Evolutionary conservation across 2,113 vertebrate genomes (phyloP), one percentile per base, ranked within the genome.

Genomic region (Hyaena hyaena): DNA sequence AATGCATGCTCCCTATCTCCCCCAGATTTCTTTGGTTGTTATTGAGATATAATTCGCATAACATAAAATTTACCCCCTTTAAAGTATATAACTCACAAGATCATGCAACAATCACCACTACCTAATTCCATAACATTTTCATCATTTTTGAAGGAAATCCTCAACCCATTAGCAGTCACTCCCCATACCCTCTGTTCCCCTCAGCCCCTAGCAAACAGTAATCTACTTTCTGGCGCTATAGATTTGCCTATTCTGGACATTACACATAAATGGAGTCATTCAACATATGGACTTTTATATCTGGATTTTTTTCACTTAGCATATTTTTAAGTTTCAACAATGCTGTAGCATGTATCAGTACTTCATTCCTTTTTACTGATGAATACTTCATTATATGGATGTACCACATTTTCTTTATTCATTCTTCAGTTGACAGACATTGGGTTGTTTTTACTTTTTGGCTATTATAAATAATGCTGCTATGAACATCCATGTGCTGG

Each of bases 391-490:
- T 82, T 39, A 39, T n/a, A 79, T 65, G 53, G 55, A 31, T 65
- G 68, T 10, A 86, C 9, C 33, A 61, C 19, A 61, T 74, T 85
- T 85, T 76, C 16, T 84, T 90, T 90, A 80, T 74, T 33, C 24
- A 74, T 66, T 85, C n/a, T 74, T 63, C 48, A 76, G 28, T 24
- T 74, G 24, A 74, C n/a, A 61, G 43, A 31, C 9, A 10, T 33
- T 90, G 33, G 19, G 16, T 63, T 95, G 31, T 50, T 84, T 86
- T 87, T 65, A 65, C 35, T 79, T 90, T 96, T 83, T 61, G 82
- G 45, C 65, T 50, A 66, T 69, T 81, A 73, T 74, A 8, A 93
- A 58, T 90, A 79, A 79, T 79, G 35, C 69, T 73, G 14, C 82
- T 74, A 12, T 61, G 82, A 88, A 74, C 35, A 43, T 93, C 73